phyloP scores from a whole-genome alignment of 2,888 invertebrate genomes.

The Orchestes rusci region DNA sequence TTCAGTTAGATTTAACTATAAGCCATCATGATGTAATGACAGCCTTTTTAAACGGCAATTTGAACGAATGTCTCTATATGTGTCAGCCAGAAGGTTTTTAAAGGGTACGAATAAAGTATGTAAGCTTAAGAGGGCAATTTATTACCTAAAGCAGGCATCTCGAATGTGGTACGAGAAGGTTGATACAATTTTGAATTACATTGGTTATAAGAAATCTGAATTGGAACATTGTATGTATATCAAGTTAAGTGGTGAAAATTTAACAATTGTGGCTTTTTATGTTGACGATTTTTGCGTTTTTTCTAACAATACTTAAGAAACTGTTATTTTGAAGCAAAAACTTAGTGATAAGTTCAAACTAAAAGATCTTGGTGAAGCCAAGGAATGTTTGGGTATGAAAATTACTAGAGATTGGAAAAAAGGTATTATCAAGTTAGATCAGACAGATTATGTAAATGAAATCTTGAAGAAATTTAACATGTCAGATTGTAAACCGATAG shows the following conservation, averaged over 20 bases:
- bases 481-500: not conserved
- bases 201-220: slow-evolving; percentile 23
- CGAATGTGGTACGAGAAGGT: slow-evolving; percentile 23
- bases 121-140: slow-evolving; percentile 25
- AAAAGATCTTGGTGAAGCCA: slow-evolving; percentile 20
- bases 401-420: slow-evolving; percentile 5
- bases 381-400: slow-evolving; percentile 19
- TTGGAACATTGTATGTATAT: slow-evolving; percentile 25
- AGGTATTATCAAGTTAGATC: slow-evolving; percentile 13
- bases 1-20: slow-evolving; percentile 24
- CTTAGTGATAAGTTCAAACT: slow-evolving; percentile 20
- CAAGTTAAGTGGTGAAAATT: slow-evolving; percentile 13
- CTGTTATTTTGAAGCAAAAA: slow-evolving; percentile 16
- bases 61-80: slow-evolving; percentile 28
- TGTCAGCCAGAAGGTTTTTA: slow-evolving; percentile 24
- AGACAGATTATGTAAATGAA: slow-evolving; percentile 10
- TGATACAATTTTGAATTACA: slow-evolving; percentile 14
- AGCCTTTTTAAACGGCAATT: slow-evolving; percentile 30
- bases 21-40: slow-evolving; percentile 27
- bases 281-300: slow-evolving; percentile 29
- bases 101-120: slow-evolving; percentile 12
- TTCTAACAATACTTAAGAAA: slow-evolving; percentile 21
- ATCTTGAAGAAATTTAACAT: no score
- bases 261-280: slow-evolving; percentile 16
- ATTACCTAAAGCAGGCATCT: slow-evolving; percentile 26